Evolutionary conservation across 2,888 invertebrate species (phyloP), one percentile per base, ranked within the genome.

Genomic region (Dastarcus helophoroides): DNA sequence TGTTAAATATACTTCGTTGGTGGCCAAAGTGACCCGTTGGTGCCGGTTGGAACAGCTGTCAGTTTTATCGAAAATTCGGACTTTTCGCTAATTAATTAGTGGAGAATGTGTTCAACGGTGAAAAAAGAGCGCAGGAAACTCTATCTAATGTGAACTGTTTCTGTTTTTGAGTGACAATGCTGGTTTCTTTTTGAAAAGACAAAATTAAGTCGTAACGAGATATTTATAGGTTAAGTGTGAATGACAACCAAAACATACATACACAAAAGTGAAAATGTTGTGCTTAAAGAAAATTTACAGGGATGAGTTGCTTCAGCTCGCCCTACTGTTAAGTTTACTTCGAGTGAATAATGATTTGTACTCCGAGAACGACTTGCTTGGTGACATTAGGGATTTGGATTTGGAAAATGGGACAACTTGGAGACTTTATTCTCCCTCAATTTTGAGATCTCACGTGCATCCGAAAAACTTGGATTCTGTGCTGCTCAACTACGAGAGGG

Each of bases 221-320:
- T 6, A 17, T 17, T 17, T 17, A 17, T 17, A 17, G 19, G 19
- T 17, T 17, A 17, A 17, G 19, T 17, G 19, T n/a, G n/a, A 17
- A 7, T 17, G n/a, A n/a, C n/a, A n/a, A n/a, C n/a, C n/a, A n/a
- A n/a, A n/a, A n/a, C n/a, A n/a, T n/a, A n/a, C n/a, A n/a, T n/a
- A n/a, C n/a, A n/a, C n/a, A n/a, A n/a, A n/a, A n/a, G 19, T 26
- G 6, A 47, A 35, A 43, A 86, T 86, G 85, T 69, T 85, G 63
- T 78, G 79, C 47, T 63, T 83, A 47, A 86, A 86, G 65, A 86
- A 86, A 60, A 64, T 82, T 26, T 82, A 82, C 50, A 75, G 81
- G 29, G 82, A 84, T 56, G 85, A 86, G 65, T 65, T 88, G 50
- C 62, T 89, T 41, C 77, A 86, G 58, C 64, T 88, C 45, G 80